Evolutionary conservation across 1,140 invertebrate species (phyloP), one percentile per base, ranked within the genome.

Genomic region (Adoxophyes honmai): DNA sequence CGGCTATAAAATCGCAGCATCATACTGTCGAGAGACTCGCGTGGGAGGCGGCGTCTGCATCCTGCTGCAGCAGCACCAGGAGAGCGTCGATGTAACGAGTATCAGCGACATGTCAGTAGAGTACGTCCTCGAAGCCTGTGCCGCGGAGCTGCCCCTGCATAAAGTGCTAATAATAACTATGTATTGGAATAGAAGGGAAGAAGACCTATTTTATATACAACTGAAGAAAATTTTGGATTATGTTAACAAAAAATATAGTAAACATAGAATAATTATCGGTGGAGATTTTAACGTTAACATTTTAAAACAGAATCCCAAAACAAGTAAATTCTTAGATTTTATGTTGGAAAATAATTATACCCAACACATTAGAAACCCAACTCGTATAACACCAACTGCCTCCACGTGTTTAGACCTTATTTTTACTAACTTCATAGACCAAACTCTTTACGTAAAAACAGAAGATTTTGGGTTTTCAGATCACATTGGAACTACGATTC

Each of bases 111-210:
- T 34, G n/a, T n/a, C n/a, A n/a, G n/a, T n/a, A n/a, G n/a, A n/a
- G n/a, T n/a, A n/a, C n/a, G n/a, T n/a, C n/a, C 4, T 34, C 33
- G 9, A 34, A 5, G 9, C 4, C 4, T 55, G 53, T 39, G 53
- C 36, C 9, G 28, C 39, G 38, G 35, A 55, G 11, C 10, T 55
- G 6, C 36, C 53, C 1, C 38, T 21, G 33, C 10, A 10, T n/a
- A 55, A 55, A 11, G 4, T 39, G 16, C 11, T 55, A 9, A 5
- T 55, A 15, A 39, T 55, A 11, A 28, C n/a, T n/a, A 14, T 55
- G 11, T 55, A 55, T 39, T 55, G 53, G 53, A 34, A 55, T 21
- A 55, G 53, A 11, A 55, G 53, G 39, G 37, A 28, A 11, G 7
- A n/a, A 4, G 16, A 39, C 21, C n/a, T 53, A 53, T 53, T 53